Evolutionary conservation across 1,140 invertebrate genomes (phyloP).

Genomic region (Achatina immaculata): DNA sequence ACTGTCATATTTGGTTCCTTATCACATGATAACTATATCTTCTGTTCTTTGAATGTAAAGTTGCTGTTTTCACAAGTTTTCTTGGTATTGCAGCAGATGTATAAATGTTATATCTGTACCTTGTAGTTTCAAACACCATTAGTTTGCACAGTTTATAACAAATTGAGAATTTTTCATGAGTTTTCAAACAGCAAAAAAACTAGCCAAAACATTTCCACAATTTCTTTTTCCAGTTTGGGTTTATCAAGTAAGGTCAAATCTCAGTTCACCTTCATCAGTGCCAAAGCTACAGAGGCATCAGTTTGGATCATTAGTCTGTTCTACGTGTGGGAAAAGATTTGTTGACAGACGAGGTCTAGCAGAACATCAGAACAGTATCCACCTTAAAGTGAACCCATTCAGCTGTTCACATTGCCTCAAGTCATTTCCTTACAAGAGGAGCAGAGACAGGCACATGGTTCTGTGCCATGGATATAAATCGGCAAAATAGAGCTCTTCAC

Average conservation of each 20-base stretch:
- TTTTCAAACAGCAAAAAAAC: too few relatives aligned
- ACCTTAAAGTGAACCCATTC: constrained; percentile 18
- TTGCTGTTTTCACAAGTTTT: too few relatives aligned
- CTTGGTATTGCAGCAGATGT: too few relatives aligned
- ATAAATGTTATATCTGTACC: too few relatives aligned
- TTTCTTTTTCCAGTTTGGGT: constrained; percentile 2
- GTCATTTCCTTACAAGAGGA: constrained; percentile 26
- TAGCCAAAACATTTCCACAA: background rate
- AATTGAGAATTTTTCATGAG: too few relatives aligned
- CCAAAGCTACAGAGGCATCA: background rate
- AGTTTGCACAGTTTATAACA: too few relatives aligned
- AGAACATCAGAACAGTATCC: constrained; percentile 31
- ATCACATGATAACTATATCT: too few relatives aligned
- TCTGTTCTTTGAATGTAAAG: too few relatives aligned
- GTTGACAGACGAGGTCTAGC: background rate
- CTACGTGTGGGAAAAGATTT: constrained; percentile 8
- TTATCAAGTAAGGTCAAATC: constrained; percentile 3
- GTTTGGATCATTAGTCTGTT: constrained; percentile 5
- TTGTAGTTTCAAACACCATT: too few relatives aligned
- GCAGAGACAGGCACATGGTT: constrained; percentile 3
- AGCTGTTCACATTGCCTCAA: constrained; percentile 2
- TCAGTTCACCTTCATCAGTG: background rate
- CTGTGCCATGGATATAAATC: constrained; percentile 5
- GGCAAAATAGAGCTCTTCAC: background rate
- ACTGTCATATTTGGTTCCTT: too few relatives aligned